Base-by-base conservation (phyloP, 2,797 vertebrate genomes). In the Chelon auratus region DNA sequence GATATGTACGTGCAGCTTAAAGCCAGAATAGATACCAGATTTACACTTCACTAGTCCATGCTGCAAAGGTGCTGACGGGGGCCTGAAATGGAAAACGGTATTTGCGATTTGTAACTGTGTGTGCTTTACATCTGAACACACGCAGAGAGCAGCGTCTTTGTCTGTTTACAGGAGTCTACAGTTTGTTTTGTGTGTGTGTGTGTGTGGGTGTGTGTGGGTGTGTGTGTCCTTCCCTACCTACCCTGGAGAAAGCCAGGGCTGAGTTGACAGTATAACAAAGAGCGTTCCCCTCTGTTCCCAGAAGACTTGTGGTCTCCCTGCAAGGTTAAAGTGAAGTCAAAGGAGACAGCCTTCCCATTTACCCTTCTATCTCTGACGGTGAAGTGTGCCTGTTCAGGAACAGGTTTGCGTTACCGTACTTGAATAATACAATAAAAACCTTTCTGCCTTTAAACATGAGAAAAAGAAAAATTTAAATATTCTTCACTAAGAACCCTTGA, bases 231-330 rank as follows among this genome's bases (percentile, higher is more conserved):
- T 68, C 53, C 26, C 51, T 22, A 14, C 17, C 20, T 68, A 59
- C 37, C 50, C 67, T 17, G 63, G 76, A 33, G 30, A 40, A 78
- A 56, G 51, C 63, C 78, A 51, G 51, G 56, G 24, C 53, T 70
- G 74, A 80, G 24, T 83, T 64, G 72, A 89, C 24, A 26, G 53
- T 7, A 61, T 20, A 66, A 71, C 63, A 68, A 65, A 57, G 14
- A 59, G 33, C 18, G 50, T 62, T 39, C 62, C n/a, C 55, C 9
- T 1, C 14, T 68, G 6, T 40, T 80, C 10, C 74, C 68, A 14
- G 11, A 56, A n/a, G 62, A 77, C 13, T n/a, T 47, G 47, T 82
- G 77, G 72, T 79, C 81, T 51, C 62, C 58, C n/a, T 11, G 18
- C 30, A 71, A 72, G 69, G 57, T 76, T 26, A 15, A 59, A 20